Base-by-base conservation (phyloP, 1,140 invertebrate species). In the Antheraea pernyi region DNA sequence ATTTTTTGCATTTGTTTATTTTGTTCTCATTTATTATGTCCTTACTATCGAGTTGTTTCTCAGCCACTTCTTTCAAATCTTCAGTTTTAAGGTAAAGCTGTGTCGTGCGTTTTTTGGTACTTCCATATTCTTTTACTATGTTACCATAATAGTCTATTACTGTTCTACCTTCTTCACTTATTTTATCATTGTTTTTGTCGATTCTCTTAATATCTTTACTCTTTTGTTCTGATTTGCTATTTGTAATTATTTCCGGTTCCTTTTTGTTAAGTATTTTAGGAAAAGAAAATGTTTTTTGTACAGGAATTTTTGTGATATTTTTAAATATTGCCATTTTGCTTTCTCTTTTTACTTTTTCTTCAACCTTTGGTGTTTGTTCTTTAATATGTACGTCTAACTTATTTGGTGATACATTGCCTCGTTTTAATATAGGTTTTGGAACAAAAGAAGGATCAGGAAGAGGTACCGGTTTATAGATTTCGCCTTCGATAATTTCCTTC, bases 81-180 rank as follows among this genome's bases (percentile, higher is more conserved):
- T 95, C 94, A 16, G 94, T 94, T 76, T 94, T 94, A 16, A 95
- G 85, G 78, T 95, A 95, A 37, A 95, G 83, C 5, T 93, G 93
- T 9, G 91, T 88, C 9, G 87, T 81, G 6, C 94, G 83, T 75
- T 92, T 94, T 76, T 94, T 95, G 22, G 91, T 87, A 70, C 82
- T 89, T 39, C 94, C 94, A 66, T 95, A 95, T 84, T 95, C 95
- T 70, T 94, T 94, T 2, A 97, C 95, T 68, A 97, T 95, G 82
- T 96, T 96, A 19, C 95, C 95, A 74, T 97, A 97, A 81, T 97
- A 96, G 90, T 96, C 96, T 18, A 96, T 95, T 0, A 96, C 94
- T 0, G 95, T 95, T 81, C 94, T 95, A 0, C 94, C 89, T 82
- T 95, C 95, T 74, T 96, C 95, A 73, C 93, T 83, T 16, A 91